Evolutionary conservation across 2,113 vertebrate genomes (phyloP).

Genomic region (Phrynosoma blainvillii): DNA sequence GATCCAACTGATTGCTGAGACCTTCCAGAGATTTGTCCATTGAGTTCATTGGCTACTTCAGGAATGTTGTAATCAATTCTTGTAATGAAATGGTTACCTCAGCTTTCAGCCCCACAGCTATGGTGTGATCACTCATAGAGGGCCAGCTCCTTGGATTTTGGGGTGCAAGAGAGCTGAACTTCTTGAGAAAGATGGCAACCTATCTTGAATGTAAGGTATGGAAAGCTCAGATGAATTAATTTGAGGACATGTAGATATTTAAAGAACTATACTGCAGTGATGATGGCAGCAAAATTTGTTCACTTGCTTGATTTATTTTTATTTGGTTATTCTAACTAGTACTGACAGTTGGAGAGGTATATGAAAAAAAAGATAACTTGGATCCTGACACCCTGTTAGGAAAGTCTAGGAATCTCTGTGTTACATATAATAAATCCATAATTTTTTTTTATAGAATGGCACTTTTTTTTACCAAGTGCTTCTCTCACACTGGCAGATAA

Average conservation of each 20-base stretch:
- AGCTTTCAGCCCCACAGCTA: too few species aligned
- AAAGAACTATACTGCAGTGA: neutral
- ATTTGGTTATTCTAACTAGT: neutral
- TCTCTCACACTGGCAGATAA: too few species aligned
- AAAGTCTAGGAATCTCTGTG: neutral
- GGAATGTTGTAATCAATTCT: neutral
- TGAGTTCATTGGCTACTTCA: neutral
- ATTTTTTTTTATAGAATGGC: neutral
- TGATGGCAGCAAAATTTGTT: neutral
- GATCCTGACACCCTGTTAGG: neutral
- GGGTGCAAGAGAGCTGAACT: too few species aligned
- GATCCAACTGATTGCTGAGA: neutral
- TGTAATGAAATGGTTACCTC: neutral
- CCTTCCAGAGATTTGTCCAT: neutral
- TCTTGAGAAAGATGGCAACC: neutral
- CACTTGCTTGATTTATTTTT: neutral
- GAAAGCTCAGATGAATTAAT: neutral
- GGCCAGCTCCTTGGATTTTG: neutral
- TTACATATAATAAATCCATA: neutral
- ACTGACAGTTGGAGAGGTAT: neutral
- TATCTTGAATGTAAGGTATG: neutral
- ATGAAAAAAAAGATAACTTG: neutral
- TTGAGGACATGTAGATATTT: neutral
- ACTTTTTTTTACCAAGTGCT: neutral
- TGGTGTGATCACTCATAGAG: neutral